Conservation (phyloP, 2,797 vertebrate genomes). For the Hippopotamyrus pictus region DNA sequence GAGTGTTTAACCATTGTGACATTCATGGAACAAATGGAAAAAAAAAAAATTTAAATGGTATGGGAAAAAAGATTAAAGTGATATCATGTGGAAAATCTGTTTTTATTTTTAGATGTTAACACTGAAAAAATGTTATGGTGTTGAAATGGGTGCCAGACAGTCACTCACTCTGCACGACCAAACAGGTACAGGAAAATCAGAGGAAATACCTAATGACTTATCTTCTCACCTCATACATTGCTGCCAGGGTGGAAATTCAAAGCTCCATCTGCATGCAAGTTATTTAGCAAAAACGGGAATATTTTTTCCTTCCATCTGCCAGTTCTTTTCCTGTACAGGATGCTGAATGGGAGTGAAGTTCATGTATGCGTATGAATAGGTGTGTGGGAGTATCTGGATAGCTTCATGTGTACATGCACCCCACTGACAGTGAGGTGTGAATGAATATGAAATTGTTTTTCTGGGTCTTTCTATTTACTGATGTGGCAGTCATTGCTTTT, state of each 20-base stretch:
- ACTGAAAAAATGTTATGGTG: neutral
- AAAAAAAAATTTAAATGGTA: neutral
- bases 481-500: neutral
- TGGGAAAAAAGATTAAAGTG: neutral
- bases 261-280: neutral
- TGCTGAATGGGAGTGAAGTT: constrained; percentile 8
- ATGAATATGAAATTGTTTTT: neutral
- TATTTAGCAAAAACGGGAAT: neutral
- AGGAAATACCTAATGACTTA: neutral
- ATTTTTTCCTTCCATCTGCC: neutral
- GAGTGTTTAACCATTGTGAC: neutral
- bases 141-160: neutral
- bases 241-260: neutral
- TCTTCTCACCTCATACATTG: neutral
- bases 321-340: neutral
- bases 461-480: neutral
- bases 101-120: constrained; percentile 1
- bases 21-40: neutral
- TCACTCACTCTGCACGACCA: neutral
- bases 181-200: neutral
- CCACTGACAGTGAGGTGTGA: neutral
- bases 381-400: neutral
- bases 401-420: neutral
- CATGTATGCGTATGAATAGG: neutral
- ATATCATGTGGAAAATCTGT: neutral